Conservation (phyloP, 1,140 invertebrate species). For the Aphelinus certus region DNA sequence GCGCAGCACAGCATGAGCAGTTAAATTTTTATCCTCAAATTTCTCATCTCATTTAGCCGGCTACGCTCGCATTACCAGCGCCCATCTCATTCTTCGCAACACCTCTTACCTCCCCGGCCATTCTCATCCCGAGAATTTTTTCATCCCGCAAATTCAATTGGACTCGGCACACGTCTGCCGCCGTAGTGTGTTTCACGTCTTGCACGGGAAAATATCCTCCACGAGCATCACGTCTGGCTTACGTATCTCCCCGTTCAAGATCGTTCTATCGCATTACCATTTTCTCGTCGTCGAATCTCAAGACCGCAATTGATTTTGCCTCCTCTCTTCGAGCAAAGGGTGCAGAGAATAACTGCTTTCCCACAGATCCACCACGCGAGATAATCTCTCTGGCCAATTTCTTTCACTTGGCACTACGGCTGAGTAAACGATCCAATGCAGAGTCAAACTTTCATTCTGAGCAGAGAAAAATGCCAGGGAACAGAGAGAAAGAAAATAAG, state of each 20-base stretch:
- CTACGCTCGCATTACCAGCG: not conserved
- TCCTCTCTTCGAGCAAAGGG: not conserved
- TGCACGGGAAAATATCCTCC: not conserved
- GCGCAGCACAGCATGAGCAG: not conserved
- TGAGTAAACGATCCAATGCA: not conserved
- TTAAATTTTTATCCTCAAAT: constrained; percentile 18
- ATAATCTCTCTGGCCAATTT: not conserved
- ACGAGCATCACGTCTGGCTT: not conserved
- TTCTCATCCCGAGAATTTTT: constrained; percentile 3
- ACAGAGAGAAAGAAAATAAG: not conserved
- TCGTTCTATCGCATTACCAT: not conserved
- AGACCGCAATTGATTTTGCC: not conserved
- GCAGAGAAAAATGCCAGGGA: not conserved
- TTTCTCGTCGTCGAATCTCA: not conserved
- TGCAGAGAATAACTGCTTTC: too few relatives aligned
- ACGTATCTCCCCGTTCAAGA: not conserved
- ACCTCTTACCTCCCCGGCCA: not conserved
- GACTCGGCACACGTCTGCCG: not conserved
- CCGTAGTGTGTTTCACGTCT: not conserved
- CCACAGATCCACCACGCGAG: too few relatives aligned
- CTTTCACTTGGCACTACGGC: not conserved
- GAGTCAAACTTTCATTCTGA: not conserved
- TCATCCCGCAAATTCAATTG: constrained; percentile 11
- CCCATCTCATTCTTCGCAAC: not conserved
- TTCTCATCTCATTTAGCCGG: constrained; percentile 3